A percentile compares a stretch with the other conserved stretches of the same genome.
phyloP scores from a whole-genome alignment of 2,113 vertebrate genomes.

The Aptenodytes patagonicus region DNA sequence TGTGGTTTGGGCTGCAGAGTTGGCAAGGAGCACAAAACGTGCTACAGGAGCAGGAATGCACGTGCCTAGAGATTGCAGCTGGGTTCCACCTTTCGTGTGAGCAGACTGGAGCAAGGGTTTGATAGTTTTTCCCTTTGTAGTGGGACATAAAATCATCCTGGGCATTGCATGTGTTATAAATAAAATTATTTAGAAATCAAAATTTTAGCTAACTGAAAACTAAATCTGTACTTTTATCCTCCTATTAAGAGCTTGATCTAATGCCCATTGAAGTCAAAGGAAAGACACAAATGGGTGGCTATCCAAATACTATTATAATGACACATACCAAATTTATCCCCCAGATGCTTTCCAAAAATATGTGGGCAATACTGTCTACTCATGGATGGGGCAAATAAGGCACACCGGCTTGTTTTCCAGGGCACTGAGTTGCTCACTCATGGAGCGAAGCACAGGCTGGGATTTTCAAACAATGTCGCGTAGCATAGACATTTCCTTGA shows the following conservation, averaged over 20 bases:
- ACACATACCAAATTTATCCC: neutral
- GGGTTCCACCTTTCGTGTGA: neutral
- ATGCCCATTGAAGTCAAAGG: neutral
- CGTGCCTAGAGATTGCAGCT: neutral
- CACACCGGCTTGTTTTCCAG: neutral
- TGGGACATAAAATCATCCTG: neutral
- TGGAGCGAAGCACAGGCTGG: neutral
- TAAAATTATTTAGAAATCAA: neutral
- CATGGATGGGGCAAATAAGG: neutral
- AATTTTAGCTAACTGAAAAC: neutral
- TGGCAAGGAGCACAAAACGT: neutral
- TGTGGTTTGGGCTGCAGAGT: neutral
- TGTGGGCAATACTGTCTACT: rapidly evolving
- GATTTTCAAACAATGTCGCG: neutral
- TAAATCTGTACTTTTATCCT: neutral
- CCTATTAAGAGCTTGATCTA: neutral
- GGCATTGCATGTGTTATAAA: neutral
- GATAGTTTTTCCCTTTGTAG: neutral
- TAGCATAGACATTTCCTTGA: neutral
- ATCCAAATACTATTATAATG: neutral
- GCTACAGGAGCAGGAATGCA: neutral
- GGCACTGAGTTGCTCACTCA: neutral
- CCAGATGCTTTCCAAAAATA: neutral
- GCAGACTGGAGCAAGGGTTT: neutral
- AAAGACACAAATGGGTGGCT: neutral